Percentiles rank a stretch among this genome's conserved stretches.
These are phyloP conservation scores for Ranitomeya variabilis DNA, from an alignment of 2,113 vertebrate species.

Conservation along the genomic window DNA sequence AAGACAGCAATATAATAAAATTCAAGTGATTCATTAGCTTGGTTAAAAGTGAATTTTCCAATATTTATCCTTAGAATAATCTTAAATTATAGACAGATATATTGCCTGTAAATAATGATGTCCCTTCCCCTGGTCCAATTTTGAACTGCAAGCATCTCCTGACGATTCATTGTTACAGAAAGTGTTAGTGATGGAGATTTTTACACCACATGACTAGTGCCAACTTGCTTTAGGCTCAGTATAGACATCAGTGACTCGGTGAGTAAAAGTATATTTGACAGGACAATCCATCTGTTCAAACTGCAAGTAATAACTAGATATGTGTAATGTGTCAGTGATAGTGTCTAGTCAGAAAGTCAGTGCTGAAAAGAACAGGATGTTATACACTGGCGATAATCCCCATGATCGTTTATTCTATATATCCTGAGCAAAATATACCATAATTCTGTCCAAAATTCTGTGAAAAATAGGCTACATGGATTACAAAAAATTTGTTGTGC, in stretches of 20 bases:
- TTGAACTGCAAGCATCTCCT: neutral
- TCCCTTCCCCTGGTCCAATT: neutral
- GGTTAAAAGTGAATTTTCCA: neutral
- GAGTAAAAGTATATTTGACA: conserved; percentile 19
- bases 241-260: conserved; percentile 11
- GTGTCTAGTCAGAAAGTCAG: neutral
- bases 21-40: neutral
- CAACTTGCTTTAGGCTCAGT: neutral
- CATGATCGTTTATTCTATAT: neutral
- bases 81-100: neutral
- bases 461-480: neutral
- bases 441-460: neutral
- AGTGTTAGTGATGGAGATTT: conserved; percentile 3
- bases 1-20: neutral
- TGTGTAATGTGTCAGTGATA: conserved; percentile 12
- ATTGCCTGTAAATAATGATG: neutral
- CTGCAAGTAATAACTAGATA: neutral
- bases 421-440: neutral
- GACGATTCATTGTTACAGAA: neutral
- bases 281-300: conserved; percentile 6
- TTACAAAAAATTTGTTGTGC: too few relatives aligned
- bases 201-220: neutral
- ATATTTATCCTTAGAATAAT: neutral
- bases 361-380: neutral
- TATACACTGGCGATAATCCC: neutral